Conservation (phyloP, 30 jellyfish, hydroid and myxozoan genomes). For the Nemopilema nomurai region DNA sequence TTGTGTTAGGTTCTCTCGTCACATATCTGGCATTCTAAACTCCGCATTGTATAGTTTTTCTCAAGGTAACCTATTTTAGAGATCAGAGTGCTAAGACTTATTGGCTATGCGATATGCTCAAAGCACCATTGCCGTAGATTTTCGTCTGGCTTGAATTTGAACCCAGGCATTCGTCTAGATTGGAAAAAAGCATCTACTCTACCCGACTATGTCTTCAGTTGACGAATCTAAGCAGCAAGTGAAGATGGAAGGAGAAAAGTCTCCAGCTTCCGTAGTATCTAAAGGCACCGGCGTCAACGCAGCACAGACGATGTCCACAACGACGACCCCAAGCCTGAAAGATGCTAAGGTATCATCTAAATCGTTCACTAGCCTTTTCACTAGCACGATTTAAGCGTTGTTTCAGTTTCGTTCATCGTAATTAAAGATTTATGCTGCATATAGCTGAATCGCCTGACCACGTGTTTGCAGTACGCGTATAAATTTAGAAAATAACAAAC, state of each 20-base stretch:
- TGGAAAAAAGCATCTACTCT: too few species aligned
- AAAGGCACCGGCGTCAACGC: neutral
- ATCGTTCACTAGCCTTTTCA: too few species aligned
- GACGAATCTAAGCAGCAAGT: slow-evolving; percentile 3
- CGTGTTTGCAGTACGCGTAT: too few species aligned
- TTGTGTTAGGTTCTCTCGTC: neutral
- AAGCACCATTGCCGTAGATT: neutral
- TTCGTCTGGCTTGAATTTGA: neutral
- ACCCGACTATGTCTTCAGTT: neutral
- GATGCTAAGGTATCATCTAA: slow-evolving; percentile 56
- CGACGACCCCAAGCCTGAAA: slow-evolving; percentile 11
- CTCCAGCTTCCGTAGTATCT: neutral
- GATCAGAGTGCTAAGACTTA: neutral
- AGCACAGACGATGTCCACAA: slow-evolving; percentile 1
- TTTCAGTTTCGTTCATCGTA: too few species aligned
- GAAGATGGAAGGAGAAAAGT: slow-evolving; percentile 29
- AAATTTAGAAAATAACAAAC: too few species aligned
- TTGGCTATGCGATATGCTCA: neutral
- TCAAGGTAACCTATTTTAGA: neutral
- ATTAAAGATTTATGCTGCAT: too few species aligned
- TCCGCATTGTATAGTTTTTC: neutral
- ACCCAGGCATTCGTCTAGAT: too few species aligned
- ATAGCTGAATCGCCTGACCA: too few species aligned
- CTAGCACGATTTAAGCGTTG: too few species aligned
- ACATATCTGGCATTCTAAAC: neutral